Evolutionary conservation across 1,140 invertebrate genomes (phyloP), one percentile per base, ranked within the genome.

Genomic region (Tyrophagus putrescentiae): DNA sequence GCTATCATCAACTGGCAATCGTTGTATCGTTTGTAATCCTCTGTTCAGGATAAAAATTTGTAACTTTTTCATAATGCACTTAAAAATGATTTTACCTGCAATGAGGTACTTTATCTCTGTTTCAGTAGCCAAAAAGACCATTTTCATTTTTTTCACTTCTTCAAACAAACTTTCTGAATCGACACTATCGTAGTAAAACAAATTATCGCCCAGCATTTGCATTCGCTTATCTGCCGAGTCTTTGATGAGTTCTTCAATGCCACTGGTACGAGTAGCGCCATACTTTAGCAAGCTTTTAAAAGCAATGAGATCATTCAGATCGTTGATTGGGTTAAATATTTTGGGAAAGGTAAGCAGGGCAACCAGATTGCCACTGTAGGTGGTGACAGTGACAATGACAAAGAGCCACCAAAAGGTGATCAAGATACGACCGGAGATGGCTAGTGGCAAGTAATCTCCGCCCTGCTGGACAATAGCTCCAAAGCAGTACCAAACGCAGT

Each of bases 341-440:
- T 84, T 83, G 0, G 89, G 88, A 69, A 94, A 93, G 0, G 91
- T 94, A 7, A 96, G 76, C 68, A 91, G 91, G 4, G 90, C 90
- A 0, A 94, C 88, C 27, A 95, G 76, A 72, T 88, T 92, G 5
- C 89, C 89, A 36, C 85, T 88, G 72, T 94, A 96, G 0, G 87
- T 91, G 2, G 90, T 91, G 5, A 57, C 83, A 0, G 92, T 76
- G 0, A 94, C 83, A 59, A 94, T 77, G 3, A 90, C 87, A 13
- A 90, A 84, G 13, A 95, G 70, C 89, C 90, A 94, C 90, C 90
- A 95, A 4, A 85, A 82, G 0, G 85, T 86, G 0, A 94, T 79
- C 1, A 94, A 74, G 3, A 92, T 67, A n/a, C 89, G 77, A n/a
- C 86, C 85, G 64, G 87, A 90, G 66, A 88, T 84, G 0, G 84